Evolutionary conservation across 2,888 invertebrate genomes (phyloP).

Genomic region (Azorinus chamasolen): DNA sequence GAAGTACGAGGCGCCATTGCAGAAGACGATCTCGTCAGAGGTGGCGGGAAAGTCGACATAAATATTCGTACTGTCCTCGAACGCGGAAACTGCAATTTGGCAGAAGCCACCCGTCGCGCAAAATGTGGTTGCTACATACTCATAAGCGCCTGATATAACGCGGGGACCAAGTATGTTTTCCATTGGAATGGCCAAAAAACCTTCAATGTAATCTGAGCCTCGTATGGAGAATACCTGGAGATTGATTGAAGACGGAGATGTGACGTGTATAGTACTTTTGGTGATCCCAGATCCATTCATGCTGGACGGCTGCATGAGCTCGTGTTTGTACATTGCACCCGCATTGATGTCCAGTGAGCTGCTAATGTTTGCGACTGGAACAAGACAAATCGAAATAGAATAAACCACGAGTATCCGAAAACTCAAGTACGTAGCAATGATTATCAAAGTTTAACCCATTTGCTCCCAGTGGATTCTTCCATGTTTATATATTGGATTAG

Average conservation of each 20-base stretch:
- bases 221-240: slow-evolving; percentile 38
- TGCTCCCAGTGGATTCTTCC: too few relatives aligned
- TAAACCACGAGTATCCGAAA: too few relatives aligned
- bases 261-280: slow-evolving; percentile 39
- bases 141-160: slow-evolving; percentile 2
- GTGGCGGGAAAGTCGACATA: not conserved
- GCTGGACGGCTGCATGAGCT: not conserved
- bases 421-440: too few relatives aligned
- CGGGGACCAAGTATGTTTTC: slow-evolving; percentile 9
- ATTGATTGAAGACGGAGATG: slow-evolving; percentile 5
- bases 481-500: too few relatives aligned
- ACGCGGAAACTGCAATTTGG: slow-evolving; percentile 44
- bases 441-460: too few relatives aligned
- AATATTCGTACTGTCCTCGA: slow-evolving; percentile 5
- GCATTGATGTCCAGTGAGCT: too few relatives aligned
- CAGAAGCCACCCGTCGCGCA: slow-evolving; percentile 52
- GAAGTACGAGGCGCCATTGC: slow-evolving; percentile 18
- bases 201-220: slow-evolving; percentile 24
- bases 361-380: too few relatives aligned
- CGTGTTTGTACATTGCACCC: too few relatives aligned
- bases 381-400: too few relatives aligned
- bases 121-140: slow-evolving; percentile 44
- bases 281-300: slow-evolving; percentile 40
- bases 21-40: slow-evolving; percentile 15
- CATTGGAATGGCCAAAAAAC: slow-evolving; percentile 41